Evolutionary conservation across 30 jellyfish, hydroid and myxozoan genomes (phyloP), one percentile per base, ranked within the genome.

Genomic region (Chironex yamaguchii): DNA sequence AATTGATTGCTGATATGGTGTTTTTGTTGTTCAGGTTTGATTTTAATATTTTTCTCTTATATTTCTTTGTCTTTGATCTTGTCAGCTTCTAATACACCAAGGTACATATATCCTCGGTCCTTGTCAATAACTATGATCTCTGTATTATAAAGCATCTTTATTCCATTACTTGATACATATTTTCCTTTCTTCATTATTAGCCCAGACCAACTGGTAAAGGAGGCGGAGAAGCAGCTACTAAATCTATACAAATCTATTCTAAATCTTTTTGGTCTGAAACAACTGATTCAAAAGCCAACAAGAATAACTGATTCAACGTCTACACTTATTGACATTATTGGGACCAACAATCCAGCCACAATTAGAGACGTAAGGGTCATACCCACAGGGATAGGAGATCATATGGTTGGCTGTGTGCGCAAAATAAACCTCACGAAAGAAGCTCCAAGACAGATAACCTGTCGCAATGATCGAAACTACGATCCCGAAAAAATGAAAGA

Each of bases 311-410:
- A 84, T 84, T 69, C 81, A 84, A 51, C 81, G 31, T 70, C 93
- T 36, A 81, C 91, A 66, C 85, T 81, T 81, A 81, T 81, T 63
- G 91, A 65, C 65, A 63, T 65, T 49, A 81, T 81, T 27, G 84
- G 85, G 91, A 81, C 76, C 76, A 81, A 65, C 91, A 81, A 81
- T 65, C 76, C 81, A 52, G 93, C 93, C 73, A 71, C 88, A 50
- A 84, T 84, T 83, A 68, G 87, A 84, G 86, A 67, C 36, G 83
- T 75, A 66, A 77, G 36, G 58, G 96, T 87, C 49, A 49, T 87
- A 71, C 91, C 91, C 85, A 75, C n/a, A n/a, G n/a, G n/a, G n/a
- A n/a, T 87, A 76, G 91, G 91, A 76, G 88, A 87, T 87, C 92
- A 77, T 77, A 87, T 87, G 88, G 82, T 87, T 67, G 87, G 88